Conservation (phyloP, 2,113 vertebrate genomes). For the Mormyrus iriodes region DNA sequence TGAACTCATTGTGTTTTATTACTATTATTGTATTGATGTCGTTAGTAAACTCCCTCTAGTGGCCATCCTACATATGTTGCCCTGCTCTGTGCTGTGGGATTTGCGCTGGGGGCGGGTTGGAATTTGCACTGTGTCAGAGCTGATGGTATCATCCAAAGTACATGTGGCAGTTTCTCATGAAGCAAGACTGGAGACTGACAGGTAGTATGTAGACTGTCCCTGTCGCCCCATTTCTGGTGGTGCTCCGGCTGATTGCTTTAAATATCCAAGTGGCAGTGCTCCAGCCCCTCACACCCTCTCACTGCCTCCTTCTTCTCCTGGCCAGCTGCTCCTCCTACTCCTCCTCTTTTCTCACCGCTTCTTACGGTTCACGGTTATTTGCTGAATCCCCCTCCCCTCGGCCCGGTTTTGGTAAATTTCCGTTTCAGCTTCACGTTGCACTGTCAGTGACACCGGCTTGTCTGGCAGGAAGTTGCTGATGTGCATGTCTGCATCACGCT, state of each 20-base stretch:
- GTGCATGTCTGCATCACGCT: not conserved
- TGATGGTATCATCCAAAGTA: not conserved
- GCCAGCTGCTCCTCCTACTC: not conserved
- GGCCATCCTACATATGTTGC: not conserved
- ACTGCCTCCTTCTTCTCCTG: not conserved
- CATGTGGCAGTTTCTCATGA: not conserved
- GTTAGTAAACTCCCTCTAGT: constrained; percentile 2
- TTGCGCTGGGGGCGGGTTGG: not conserved
- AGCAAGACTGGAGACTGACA: not conserved
- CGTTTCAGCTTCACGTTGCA: not conserved
- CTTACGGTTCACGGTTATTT: not conserved
- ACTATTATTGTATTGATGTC: not conserved
- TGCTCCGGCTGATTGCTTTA: not conserved
- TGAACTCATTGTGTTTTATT: not conserved
- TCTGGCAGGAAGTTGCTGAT: not conserved
- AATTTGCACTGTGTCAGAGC: not conserved
- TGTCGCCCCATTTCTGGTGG: not conserved
- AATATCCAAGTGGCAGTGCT: not conserved
- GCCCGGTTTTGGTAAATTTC: not conserved
- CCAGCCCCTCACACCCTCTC: not conserved
- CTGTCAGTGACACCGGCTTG: not conserved
- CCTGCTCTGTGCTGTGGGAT: not conserved
- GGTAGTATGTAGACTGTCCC: not conserved
- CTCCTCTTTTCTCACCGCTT: not conserved
- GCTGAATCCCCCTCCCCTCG: not conserved